A percentile compares a stretch with the other conserved stretches of the same genome.
Evolutionary conservation across 2,888 invertebrate genomes (phyloP).

Genomic region (Polymixis lichenea): DNA sequence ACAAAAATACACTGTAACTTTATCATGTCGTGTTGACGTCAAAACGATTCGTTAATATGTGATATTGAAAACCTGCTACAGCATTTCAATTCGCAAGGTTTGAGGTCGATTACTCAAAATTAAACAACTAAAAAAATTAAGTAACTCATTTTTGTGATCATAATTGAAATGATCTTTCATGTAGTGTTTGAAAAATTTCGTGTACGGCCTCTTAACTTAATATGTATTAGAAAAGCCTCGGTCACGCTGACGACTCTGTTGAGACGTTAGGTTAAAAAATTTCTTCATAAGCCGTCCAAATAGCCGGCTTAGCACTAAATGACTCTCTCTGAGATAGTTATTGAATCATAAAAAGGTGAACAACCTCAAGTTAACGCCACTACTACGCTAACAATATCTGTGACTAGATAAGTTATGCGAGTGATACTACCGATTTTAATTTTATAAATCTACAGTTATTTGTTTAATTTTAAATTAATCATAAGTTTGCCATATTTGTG

Average conservation of each 20-base stretch:
- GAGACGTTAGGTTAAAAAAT: slow-evolving; percentile 15
- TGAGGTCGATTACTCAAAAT: too few relatives aligned
- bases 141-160: too few relatives aligned
- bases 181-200: too few relatives aligned
- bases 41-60: too few relatives aligned
- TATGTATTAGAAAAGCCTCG: slow-evolving; percentile 11
- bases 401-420: slow-evolving; percentile 54
- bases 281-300: slow-evolving; percentile 33
- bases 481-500: background rate
- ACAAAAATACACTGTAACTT: too few relatives aligned
- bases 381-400: slow-evolving; percentile 47
- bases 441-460: background rate
- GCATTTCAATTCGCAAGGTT: too few relatives aligned
- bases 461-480: slow-evolving; percentile 17
- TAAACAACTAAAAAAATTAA: too few relatives aligned
- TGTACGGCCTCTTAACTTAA: background rate
- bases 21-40: too few relatives aligned
- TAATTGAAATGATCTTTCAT: too few relatives aligned
- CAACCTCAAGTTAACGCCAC: slow-evolving; percentile 64
- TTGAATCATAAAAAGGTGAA: slow-evolving; percentile 68
- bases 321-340: slow-evolving; percentile 49
- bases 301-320: slow-evolving; percentile 45
- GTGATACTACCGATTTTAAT: slow-evolving; percentile 27
- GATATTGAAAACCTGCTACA: too few relatives aligned
- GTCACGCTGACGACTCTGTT: slow-evolving; percentile 27